Evolutionary conservation across 2,888 invertebrate genomes (phyloP).

Genomic region (Synanthedon andrenaeformis): DNA sequence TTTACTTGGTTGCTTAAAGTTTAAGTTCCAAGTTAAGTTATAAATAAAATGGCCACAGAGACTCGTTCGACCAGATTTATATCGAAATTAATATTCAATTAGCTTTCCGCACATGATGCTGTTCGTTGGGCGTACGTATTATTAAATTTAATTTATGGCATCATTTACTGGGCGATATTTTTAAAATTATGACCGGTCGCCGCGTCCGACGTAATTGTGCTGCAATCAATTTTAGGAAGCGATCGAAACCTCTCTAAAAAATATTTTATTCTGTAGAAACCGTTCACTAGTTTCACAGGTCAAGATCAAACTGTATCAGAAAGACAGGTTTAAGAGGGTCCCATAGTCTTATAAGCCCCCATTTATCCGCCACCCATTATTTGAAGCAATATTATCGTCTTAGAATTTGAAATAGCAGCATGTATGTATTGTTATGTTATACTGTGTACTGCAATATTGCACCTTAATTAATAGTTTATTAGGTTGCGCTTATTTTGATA

Average conservation of each 20-base stretch:
- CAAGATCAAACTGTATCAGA: conserved; percentile 9
- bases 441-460: too few species aligned
- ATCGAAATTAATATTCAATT: conserved; percentile 70
- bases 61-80: conserved; percentile 62
- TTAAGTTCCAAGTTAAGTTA: conserved; percentile 36
- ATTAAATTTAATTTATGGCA: conserved; percentile 68
- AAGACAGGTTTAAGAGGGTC: conserved; percentile 2
- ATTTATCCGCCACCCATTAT: too few species aligned
- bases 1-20: too few species aligned
- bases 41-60: conserved; percentile 42
- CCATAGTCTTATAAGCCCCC: too few species aligned
- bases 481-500: too few species aligned
- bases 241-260: conserved; percentile 12
- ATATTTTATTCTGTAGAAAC: conserved; percentile 9
- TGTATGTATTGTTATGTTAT: too few species aligned
- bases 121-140: conserved; percentile 63
- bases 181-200: conserved; percentile 58
- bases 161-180: conserved; percentile 65
- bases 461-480: too few species aligned
- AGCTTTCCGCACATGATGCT: conserved; percentile 68
- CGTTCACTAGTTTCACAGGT: conserved; percentile 2
- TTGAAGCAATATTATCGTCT: too few species aligned
- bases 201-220: conserved; percentile 47
- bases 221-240: conserved; percentile 34
- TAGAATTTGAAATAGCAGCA: too few species aligned